Evolutionary conservation across 1,140 invertebrate species (phyloP).

Genomic region (Drosophila sproati): DNA sequence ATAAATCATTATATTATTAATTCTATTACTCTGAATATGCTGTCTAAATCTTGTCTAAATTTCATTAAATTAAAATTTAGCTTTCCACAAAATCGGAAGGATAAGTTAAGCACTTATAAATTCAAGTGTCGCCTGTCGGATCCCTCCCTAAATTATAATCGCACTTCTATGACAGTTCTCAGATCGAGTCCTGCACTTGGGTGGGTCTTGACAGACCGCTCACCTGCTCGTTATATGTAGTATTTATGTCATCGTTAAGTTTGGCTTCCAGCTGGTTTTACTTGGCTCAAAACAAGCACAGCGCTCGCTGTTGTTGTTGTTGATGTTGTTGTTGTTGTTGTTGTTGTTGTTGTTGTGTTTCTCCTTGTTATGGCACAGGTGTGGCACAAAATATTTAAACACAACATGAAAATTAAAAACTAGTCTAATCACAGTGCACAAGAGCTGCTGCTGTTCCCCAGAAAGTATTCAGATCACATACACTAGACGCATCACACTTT

Average conservation of each 20-base stretch:
- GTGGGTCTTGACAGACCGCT: slow-evolving; percentile 46
- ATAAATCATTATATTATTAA: too few species aligned
- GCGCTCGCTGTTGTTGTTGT: slow-evolving; percentile 18
- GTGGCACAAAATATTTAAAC: slow-evolving; percentile 75
- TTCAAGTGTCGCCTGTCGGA: not conserved
- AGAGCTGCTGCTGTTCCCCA: slow-evolving; percentile 28
- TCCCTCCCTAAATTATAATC: slow-evolving; percentile 16
- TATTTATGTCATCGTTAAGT: slow-evolving; percentile 78
- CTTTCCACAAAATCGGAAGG: too few species aligned
- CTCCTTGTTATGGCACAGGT: slow-evolving; percentile 50
- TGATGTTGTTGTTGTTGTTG: slow-evolving; percentile 8
- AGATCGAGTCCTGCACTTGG: slow-evolving; percentile 42
- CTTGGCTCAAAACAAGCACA: slow-evolving; percentile 55
- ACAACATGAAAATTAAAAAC: slow-evolving; percentile 76
- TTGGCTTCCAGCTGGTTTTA: slow-evolving; percentile 72
- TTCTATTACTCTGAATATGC: not conserved
- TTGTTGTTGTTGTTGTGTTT: slow-evolving; percentile 18
- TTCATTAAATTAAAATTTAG: not conserved
- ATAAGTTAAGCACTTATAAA: not conserved
- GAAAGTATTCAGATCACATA: slow-evolving; percentile 52
- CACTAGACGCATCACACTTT: slow-evolving; percentile 8
- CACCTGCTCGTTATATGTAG: slow-evolving; percentile 66
- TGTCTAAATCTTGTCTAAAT: not conserved
- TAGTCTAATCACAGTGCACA: slow-evolving; percentile 67
- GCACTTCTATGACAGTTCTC: not conserved